Base-by-base conservation (phyloP, 23 tunicate genomes). In the Botrylloides violaceus region DNA sequence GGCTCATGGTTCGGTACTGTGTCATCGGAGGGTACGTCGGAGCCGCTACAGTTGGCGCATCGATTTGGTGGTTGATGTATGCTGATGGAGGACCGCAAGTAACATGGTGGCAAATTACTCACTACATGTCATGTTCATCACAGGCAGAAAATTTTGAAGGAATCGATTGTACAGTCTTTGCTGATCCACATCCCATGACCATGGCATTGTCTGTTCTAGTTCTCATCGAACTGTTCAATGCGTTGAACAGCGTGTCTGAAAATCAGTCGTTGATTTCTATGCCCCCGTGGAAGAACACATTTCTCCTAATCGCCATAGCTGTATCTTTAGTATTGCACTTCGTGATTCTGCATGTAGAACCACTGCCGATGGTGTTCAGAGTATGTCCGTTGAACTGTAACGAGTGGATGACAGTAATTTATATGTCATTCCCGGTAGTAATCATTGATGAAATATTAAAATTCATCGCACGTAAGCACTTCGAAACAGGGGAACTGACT, bases 171-270 rank as follows among this genome's bases (percentile, higher is more conserved):
- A 59, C 65, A 22, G 62, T 87, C 7, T 94, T 94, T 32, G 99
- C 78, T 71, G 99, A 94, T 59, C 96, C 99, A 5, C 99, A 94
- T 71, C 96, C 99, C 19, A 94, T 87, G 99, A 94, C 99, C n/a
- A 94, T 94, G 99, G 95, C 99, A 21, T 82, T 94, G 22, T 86
- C 95, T 50, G 99, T 94, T 24, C 75, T 94, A 3, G 99, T 94
- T 62, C 81, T 93, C 71, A 94, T 94, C 36, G 99, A 94, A 70
- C 81, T 94, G 89, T 72, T 87, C 24, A 94, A 94, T 68, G 95
- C 99, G 1, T 48, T 94, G 65, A 94, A 94, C 96, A 87, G 96
- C 59, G 96, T 94, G 23, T 94, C 99, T 2, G 99, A 94, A 65
- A 94, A 94, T 73, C 99, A 94, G 36, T 94, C 99, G 9, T 55